phyloP scores from a whole-genome alignment of 2,113 vertebrate genomes.

The Chaetura pelagica region DNA sequence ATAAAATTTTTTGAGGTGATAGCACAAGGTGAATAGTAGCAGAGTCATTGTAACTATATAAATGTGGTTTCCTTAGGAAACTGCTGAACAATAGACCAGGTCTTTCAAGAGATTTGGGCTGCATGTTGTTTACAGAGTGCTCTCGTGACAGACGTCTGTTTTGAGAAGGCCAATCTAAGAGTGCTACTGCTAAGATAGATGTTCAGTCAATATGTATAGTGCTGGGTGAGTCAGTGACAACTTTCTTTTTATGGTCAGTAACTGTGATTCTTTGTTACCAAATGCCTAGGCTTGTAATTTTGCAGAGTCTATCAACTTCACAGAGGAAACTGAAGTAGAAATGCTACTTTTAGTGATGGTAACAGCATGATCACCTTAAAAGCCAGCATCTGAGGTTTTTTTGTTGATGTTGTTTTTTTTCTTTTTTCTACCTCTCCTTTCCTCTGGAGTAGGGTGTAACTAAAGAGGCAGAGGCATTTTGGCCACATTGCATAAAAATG shows the following conservation, averaged over 20 bases:
- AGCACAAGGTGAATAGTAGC: background rate
- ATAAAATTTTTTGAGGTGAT: background rate
- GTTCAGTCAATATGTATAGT: background rate
- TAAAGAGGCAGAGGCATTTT: background rate
- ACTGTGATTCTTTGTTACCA: background rate
- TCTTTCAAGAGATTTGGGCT: slow-evolving; percentile 6
- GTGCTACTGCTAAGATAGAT: accelerated
- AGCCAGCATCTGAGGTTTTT: background rate
- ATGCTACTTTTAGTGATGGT: background rate
- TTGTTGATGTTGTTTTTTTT: too few species aligned
- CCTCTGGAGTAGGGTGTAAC: background rate
- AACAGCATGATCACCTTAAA: background rate
- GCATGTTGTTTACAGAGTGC: background rate
- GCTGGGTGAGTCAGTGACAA: background rate
- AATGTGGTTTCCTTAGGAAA: slow-evolving; percentile 53
- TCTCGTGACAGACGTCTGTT: background rate
- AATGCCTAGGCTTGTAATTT: background rate
- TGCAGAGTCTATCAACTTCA: background rate
- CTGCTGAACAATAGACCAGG: slow-evolving; percentile 21
- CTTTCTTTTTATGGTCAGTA: background rate
- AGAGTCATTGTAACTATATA: slow-evolving; percentile 10
- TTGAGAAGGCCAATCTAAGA: background rate
- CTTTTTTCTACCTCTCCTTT: background rate
- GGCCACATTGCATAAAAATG: background rate
- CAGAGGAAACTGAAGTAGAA: background rate